Base-by-base conservation (phyloP, 2,888 invertebrate genomes). In the Rhogogaster chlorosoma region DNA sequence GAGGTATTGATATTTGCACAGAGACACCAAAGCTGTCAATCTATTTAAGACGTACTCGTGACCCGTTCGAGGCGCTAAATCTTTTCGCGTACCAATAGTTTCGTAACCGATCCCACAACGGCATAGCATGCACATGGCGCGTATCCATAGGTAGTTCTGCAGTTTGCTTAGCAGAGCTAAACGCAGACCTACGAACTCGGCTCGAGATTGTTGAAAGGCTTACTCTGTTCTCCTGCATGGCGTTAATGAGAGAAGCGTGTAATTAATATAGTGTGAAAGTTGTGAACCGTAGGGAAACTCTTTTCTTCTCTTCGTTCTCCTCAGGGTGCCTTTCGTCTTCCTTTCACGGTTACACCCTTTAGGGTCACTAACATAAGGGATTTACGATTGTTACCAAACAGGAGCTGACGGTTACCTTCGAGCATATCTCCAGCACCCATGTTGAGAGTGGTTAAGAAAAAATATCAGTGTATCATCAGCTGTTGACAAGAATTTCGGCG, bases 241-340 rank as follows among this genome's bases (percentile, higher is more conserved):
- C 42, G 83, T 32, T 83, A 64, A 80, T 61, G 61, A 80, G 83
- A 83, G 70, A 64, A 83, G 83, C 83, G 67, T 83, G 83, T 83
- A 64, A 67, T 83, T 83, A 83, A 83, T 83, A 67, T n/a, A 83
- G 83, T 49, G 64, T 29, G 83, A 83, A 83, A 83, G 83, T 70
- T 49, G 57, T 61, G 80, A 80, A 61, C 61, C 22, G 26, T n/a
- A 22, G 80, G 32, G 77, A 42, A 80, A 61, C 80, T 57, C 29
- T 78, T 32, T 12, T 26, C 32, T 61, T 26, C 12, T 77, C 49
- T 49, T 77, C 29, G 32, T 45, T 15, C 49, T 77, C 70, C 70
- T 32, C 18, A 7, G 10, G 36, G 70, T 38, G 9, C 32, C 70
- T 71, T 71, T 38, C 38, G 22, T 38, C 32, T 38, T 36, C 32